Percentiles rank a stretch among this genome's conserved stretches.
Conservation (phyloP, 2,888 invertebrate species). For the Apamea sordens region DNA sequence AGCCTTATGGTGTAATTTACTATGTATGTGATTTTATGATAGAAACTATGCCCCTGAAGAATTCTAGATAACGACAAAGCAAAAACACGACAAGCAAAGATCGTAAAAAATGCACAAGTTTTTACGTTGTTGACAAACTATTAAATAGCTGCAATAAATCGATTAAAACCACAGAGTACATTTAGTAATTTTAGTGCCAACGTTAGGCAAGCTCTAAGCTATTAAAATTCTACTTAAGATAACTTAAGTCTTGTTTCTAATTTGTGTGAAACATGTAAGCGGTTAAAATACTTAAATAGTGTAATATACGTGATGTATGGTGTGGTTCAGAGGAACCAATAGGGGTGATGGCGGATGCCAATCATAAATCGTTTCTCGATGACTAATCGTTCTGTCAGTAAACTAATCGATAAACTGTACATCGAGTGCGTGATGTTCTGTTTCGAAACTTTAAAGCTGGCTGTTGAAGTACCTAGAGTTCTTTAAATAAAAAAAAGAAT, state of each 20-base stretch:
- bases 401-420: conserved; percentile 77
- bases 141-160: conserved; percentile 52
- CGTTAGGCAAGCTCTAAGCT: conserved; percentile 68
- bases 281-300: conserved; percentile 69
- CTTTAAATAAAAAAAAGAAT: conserved; percentile 10
- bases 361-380: conserved; percentile 73
- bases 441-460: conserved; percentile 64
- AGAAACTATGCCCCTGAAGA: neutral
- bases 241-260: conserved; percentile 83
- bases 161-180: conserved; percentile 56
- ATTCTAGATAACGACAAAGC: conserved; percentile 8
- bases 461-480: conserved; percentile 43
- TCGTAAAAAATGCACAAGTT: conserved; percentile 46
- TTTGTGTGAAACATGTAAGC: conserved; percentile 78
- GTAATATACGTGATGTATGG: conserved; percentile 74
- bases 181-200: conserved; percentile 64
- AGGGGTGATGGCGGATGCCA: conserved; percentile 72
- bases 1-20: neutral
- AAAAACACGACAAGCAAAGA: conserved; percentile 43
- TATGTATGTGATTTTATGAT: neutral
- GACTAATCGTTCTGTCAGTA: conserved; percentile 81
- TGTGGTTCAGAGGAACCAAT: conserved; percentile 70
- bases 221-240: conserved; percentile 84
- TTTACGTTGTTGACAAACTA: conserved; percentile 66
- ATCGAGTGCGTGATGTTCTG: conserved; percentile 64